Evolutionary conservation across 2,888 invertebrate genomes (phyloP), one percentile per base, ranked within the genome.

Genomic region (Choreutis nemorana): DNA sequence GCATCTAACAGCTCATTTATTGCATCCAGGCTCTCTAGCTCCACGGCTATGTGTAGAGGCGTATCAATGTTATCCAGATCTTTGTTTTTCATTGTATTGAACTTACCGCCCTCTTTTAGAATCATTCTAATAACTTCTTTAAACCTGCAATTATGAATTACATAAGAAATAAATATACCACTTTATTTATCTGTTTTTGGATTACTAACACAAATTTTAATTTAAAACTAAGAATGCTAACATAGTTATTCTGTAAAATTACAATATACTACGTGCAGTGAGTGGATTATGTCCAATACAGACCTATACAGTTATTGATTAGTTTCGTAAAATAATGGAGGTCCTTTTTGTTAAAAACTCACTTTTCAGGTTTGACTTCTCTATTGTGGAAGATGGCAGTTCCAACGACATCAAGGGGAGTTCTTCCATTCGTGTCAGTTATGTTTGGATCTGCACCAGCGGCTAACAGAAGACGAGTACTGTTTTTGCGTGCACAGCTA

Each of bases 1-100:
- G 65, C 57, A 2, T 66, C 53, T 3, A 82, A 44, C 1, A 83
- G 50, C 23, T 64, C 55, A 7, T 54, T 55, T 2, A 81, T 71
- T 2, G 71, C 72, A 0, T 73, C 67, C 16, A 67, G 34, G 25
- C 63, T 71, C 3, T 62, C 67, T 2, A 81, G 45, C 25, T 68
- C 61, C 0, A 81, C 81, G 0, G 83, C 82, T 0, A 73, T 78
- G 37, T 83, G 83, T 1, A 84, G 55, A 0, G 82, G 78, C 0
- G 81, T 81, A 11, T 68, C 62, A 7, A 58, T 25, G 14, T 57
- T 36, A 26, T 50, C 43, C 1, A 58, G 28, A 2, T 54, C 55
- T 6, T 41, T 30, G 4, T 38, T 5, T 21, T 40, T 50, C 63
- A 63, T 58, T 0, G 51, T 61, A 35, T 62, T 49, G 39, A 47